Percentiles rank a stretch among this genome's conserved stretches.
Conservation (phyloP, 2,888 invertebrate genomes). For the Sisyra terminalis region DNA sequence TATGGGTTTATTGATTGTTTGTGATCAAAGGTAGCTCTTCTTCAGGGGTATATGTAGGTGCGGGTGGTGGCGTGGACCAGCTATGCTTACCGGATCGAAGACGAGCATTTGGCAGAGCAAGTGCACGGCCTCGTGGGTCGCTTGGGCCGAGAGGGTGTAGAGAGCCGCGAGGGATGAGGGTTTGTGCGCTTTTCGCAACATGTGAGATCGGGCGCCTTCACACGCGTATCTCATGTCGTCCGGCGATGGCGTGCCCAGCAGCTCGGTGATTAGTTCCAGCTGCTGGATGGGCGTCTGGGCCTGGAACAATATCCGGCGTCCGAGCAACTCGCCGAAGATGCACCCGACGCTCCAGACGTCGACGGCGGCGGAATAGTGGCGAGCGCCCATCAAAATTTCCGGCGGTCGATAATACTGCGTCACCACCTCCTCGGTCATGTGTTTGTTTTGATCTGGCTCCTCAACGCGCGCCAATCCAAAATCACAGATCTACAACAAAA, state of each 20-base stretch:
- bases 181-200: slow-evolving; percentile 75
- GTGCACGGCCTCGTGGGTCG: slow-evolving; percentile 96
- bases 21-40: too few species aligned
- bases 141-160: slow-evolving; percentile 77
- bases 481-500: slow-evolving; percentile 73
- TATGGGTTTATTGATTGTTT: too few species aligned
- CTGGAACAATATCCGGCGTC: slow-evolving; percentile 91
- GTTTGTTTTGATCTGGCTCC: slow-evolving; percentile 81
- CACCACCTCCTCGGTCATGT: slow-evolving; percentile 99
- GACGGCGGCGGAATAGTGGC: slow-evolving; percentile 90
- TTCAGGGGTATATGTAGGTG: too few species aligned
- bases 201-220: slow-evolving; percentile 85
- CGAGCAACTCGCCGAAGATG: slow-evolving; percentile 94
- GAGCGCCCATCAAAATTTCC: slow-evolving; percentile 97
- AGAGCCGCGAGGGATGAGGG: slow-evolving; percentile 77
- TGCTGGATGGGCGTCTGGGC: slow-evolving; percentile 95
- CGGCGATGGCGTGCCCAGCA: slow-evolving; percentile 86
- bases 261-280: slow-evolving; percentile 93
- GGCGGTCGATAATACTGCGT: slow-evolving; percentile 99
- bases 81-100: slow-evolving; percentile 87
- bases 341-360: slow-evolving; percentile 99
- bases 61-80: too few species aligned
- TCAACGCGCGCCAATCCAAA: slow-evolving; percentile 96
- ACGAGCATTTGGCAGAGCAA: slow-evolving; percentile 93
- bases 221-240: slow-evolving; percentile 97